Evolutionary conservation across 1,140 invertebrate genomes (phyloP), one percentile per base, ranked within the genome.

Genomic region (Hetaerina americana): DNA sequence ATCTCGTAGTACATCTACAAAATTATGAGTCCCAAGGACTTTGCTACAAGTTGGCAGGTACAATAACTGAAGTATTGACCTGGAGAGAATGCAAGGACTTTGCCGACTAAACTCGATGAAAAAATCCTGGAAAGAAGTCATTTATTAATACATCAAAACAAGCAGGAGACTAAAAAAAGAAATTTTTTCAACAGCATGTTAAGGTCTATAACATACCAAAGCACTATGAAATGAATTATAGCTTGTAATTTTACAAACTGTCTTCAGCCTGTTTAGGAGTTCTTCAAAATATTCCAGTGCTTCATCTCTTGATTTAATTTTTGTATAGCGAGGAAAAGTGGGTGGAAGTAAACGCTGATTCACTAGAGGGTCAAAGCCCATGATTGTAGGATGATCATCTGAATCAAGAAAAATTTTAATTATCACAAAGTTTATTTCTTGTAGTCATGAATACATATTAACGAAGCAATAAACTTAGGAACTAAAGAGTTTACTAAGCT

Each of bases 311-410:
- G 90, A 89, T 75, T 93, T 93, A 75, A 98, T 96, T 81, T 94
- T 92, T 0, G 95, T 96, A 81, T 97, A 98, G 0, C 96, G 86
- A 10, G 97, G 97, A 85, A 99, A 99, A n/a, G 96, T 97, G 0
- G 96, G 96, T 49, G 96, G 96, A 27, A 98, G 83, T 28, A 97
- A 84, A 74, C 96, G 87, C 82, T 97, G 95, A 82, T 98, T 98
- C 31, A 97, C 91, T 79, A 96, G 87, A 25, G 96, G 94, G 79
- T 98, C 95, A 83, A 98, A 98, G 0, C 95, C 95, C 84, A 95
- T 88, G 73, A 85, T 84, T 40, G 77, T 82, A 29, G 81, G 81
- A 78, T 83, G 80, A 78, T 82, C 80, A 69, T 79, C 79, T 84
- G 73, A 74, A 78, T 79, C 70, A 68, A 26, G 73, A 31, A 72